Conservation (phyloP, 23 tunicate species). For the Trididemnum clinides region DNA sequence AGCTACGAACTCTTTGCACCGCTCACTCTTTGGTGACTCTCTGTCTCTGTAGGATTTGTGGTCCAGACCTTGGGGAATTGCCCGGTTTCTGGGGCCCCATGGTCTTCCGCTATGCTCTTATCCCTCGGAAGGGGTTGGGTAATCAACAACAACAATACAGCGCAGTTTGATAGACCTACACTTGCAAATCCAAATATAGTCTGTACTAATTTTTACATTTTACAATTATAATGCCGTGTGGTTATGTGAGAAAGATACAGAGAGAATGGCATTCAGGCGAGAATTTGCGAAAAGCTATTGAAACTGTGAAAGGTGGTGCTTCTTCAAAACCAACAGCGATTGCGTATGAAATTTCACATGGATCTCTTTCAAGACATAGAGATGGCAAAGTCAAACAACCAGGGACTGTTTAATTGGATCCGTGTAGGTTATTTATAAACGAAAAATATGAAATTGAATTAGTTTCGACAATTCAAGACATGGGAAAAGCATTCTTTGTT, state of each 20-base stretch:
- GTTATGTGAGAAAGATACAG: neutral
- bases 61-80: no score
- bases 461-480: neutral
- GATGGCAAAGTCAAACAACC: neutral
- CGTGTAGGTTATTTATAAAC: neutral
- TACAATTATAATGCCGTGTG: conserved; percentile 2
- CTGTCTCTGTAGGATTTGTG: no score
- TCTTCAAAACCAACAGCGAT: neutral
- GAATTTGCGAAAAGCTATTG: neutral
- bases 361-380: neutral
- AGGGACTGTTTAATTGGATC: neutral
- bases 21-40: no score
- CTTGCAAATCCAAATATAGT: no score
- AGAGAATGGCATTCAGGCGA: neutral
- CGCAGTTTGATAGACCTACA: no score
- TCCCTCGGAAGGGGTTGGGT: no score
- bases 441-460: neutral
- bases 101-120: no score
- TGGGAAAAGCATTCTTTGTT: conserved; percentile 2
- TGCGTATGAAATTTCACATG: neutral
- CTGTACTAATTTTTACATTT: no score
- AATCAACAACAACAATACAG: no score
- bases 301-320: neutral
- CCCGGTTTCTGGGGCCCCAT: no score
- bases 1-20: no score